Conservation (phyloP, 2,888 invertebrate species). For the Hirtodrosophila duncani region DNA sequence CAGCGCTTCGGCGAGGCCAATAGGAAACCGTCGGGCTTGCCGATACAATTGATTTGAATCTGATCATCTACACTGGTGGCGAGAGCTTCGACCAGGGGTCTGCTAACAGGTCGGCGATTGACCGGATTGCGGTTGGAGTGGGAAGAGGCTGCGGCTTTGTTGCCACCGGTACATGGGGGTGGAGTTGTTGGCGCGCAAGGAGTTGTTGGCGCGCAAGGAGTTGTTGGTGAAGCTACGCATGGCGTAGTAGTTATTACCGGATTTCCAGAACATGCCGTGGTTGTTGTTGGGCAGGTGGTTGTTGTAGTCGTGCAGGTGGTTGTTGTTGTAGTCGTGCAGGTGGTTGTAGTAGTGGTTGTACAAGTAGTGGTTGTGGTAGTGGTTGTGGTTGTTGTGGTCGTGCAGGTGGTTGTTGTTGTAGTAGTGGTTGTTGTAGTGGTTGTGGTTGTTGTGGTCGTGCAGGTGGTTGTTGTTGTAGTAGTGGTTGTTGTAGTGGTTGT, state of each 20-base stretch:
- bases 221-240: conserved; percentile 7
- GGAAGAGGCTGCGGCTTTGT: neutral
- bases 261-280: too few relatives aligned
- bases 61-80: conserved; percentile 1
- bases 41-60: conserved; percentile 40
- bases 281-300: conserved; percentile 17
- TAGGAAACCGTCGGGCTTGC: conserved; percentile 56
- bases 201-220: too few relatives aligned
- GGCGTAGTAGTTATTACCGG: conserved; percentile 5
- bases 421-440: conserved; percentile 1
- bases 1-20: conserved; percentile 56
- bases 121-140: conserved; percentile 8
- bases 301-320: conserved; percentile 5
- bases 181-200: conserved; percentile 13
- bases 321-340: conserved; percentile 12
- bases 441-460: conserved; percentile 10
- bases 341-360: conserved; percentile 4
- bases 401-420: conserved; percentile 1
- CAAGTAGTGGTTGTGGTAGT: conserved; percentile 16
- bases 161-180: too few relatives aligned
- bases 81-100: conserved; percentile 29
- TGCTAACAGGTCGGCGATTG: conserved; percentile 18
- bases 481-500: conserved; percentile 5
- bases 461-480: conserved; percentile 1
- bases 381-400: conserved; percentile 5